Evolutionary conservation across 2,888 invertebrate species (phyloP).

Genomic region (Sarcophaga caerulescens): DNA sequence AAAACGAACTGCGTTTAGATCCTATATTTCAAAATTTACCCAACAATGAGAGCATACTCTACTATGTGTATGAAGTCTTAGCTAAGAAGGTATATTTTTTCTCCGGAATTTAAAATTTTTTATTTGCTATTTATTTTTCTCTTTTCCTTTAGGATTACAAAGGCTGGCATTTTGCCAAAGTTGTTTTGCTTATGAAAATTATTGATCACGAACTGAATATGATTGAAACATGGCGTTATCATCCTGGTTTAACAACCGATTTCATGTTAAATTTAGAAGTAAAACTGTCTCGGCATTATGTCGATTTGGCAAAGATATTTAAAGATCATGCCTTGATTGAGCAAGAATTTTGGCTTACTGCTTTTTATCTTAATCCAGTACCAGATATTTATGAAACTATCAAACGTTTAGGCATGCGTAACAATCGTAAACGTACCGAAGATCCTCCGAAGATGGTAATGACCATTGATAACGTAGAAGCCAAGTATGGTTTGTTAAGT

Average conservation of each 20-base stretch:
- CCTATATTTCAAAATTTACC: constrained; percentile 77
- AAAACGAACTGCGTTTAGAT: constrained; percentile 72
- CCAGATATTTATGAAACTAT: constrained; percentile 73
- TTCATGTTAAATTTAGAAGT: constrained; percentile 77
- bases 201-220: constrained; percentile 77
- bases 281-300: constrained; percentile 75
- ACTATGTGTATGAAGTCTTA: constrained; percentile 74
- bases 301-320: constrained; percentile 76
- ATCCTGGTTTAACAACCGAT: constrained; percentile 75
- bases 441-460: constrained; percentile 53
- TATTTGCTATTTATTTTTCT: constrained; percentile 2
- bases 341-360: constrained; percentile 79
- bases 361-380: constrained; percentile 78
- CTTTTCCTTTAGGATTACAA: constrained; percentile 72
- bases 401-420: constrained; percentile 75
- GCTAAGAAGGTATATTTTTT: constrained; percentile 71
- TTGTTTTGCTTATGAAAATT: constrained; percentile 75
- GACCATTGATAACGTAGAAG: constrained; percentile 52
- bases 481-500: constrained; percentile 77
- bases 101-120: background rate
- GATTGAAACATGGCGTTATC: constrained; percentile 78
- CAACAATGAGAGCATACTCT: constrained; percentile 74
- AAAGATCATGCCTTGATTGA: constrained; percentile 76
- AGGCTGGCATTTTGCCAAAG: constrained; percentile 79
- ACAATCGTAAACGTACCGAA: constrained; percentile 71